These are phyloP conservation scores for Hydractinia echinata DNA, from an alignment of 30 jellyfish, hydroid and myxozoan genomes.

Conservation along the genomic window DNA sequence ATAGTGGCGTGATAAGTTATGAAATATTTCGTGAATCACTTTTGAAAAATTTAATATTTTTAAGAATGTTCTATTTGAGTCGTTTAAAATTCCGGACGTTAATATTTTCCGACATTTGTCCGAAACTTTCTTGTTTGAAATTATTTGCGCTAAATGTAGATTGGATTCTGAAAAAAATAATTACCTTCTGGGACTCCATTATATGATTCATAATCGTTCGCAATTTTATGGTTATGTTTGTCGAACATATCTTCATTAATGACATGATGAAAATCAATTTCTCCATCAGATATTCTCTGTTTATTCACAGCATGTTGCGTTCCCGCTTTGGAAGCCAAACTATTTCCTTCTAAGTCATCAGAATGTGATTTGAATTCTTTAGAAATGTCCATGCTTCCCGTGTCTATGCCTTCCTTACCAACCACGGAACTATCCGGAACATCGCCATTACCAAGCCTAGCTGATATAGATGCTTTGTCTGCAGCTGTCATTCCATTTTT, in stretches of 20 bases:
- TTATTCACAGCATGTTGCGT: slow-evolving; percentile 1
- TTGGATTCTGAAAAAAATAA: too few species aligned
- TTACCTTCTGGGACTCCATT: too few species aligned
- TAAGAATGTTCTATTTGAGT: too few species aligned
- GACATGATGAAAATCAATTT: background rate
- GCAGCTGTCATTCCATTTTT: slow-evolving; percentile 19
- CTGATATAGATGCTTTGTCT: slow-evolving; percentile 16
- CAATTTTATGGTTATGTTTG: background rate
- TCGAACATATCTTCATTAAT: slow-evolving; percentile 7
- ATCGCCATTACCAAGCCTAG: background rate
- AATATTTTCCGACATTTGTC: too few species aligned
- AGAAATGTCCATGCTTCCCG: background rate
- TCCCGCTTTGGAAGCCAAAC: background rate
- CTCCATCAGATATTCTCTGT: slow-evolving; percentile 7
- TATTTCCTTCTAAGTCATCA: background rate
- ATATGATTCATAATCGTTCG: background rate
- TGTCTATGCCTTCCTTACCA: slow-evolving; percentile 13
- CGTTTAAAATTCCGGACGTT: too few species aligned
- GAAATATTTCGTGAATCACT: too few species aligned
- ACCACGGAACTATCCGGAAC: background rate
- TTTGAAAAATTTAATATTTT: too few species aligned
- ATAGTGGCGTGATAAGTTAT: too few species aligned
- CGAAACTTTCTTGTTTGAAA: too few species aligned
- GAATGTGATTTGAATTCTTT: background rate
- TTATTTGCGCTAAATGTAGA: too few species aligned